These are phyloP conservation scores for Peromyscus polionotus DNA, from an alignment of 2,113 vertebrate genomes.

Conservation along the genomic window DNA sequence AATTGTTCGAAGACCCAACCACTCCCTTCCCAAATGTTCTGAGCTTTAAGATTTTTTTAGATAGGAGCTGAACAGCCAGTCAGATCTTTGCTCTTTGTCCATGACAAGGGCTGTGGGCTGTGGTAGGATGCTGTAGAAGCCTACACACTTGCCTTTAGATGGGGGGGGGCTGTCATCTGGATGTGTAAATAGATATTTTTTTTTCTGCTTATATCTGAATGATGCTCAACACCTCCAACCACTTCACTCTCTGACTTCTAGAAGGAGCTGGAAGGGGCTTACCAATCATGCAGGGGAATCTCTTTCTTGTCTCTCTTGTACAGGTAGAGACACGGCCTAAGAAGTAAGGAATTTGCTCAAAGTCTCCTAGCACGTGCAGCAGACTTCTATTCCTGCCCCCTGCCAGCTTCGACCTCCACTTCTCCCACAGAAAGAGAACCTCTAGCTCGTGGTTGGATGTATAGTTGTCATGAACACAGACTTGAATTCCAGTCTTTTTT, in stretches of 20 bases:
- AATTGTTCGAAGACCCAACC: background rate
- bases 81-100: slow-evolving; percentile 30
- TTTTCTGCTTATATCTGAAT: background rate
- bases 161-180: background rate
- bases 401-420: background rate
- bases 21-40: background rate
- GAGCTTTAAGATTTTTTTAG: background rate
- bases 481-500: background rate
- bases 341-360: background rate
- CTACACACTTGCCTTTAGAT: background rate
- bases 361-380: background rate
- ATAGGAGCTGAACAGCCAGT: background rate
- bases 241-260: background rate
- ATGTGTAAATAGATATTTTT: background rate
- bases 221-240: background rate
- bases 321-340: background rate
- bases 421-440: background rate
- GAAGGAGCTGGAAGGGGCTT: background rate
- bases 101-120: background rate
- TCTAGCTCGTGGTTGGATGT: background rate
- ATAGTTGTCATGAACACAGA: background rate
- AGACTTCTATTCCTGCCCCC: background rate
- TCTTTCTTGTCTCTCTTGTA: background rate
- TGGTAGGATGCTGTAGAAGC: background rate
- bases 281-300: background rate